Evolutionary conservation across 2,888 invertebrate genomes (phyloP), one percentile per base, ranked within the genome.

Genomic region (Hirudinaria manillensis): DNA sequence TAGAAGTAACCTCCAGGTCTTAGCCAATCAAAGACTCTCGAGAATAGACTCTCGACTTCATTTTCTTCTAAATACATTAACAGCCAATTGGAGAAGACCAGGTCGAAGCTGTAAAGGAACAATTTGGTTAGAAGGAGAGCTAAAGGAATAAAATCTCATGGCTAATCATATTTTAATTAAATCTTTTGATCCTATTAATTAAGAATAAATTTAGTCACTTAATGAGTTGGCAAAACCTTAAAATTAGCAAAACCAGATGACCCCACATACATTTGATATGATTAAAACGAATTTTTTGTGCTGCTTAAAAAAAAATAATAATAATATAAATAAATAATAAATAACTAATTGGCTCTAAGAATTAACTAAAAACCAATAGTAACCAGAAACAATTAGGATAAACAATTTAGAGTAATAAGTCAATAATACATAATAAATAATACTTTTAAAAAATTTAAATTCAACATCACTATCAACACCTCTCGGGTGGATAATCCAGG

Each of bases 51-150:
- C 55, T 84, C 81, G 2, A 86, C 83, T 80, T 88, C 88, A 29
- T 82, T 81, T 78, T 88, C 87, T 34, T 83, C 83, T 76, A 88
- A 80, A 81, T 88, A 88, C 88, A 89, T 89, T 78, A 88, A 83
- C 71, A 88, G 83, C 88, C 88, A 88, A 81, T 88, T 89, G 79
- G 88, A 87, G 83, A 88, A 89, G 29, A 89, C 85, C 72, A 88
- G 78, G 79, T 88, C 88, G 75, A 84, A 84, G 77, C 87, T 87
- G 81, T 21, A 81, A 77, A 21, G 16, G 65, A 27, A 65, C 29
- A 75, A 38, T 34, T 2, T 45, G 10, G 3, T 38, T 34, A 32
- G 32, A n/a, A 61, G 24, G 4, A 29, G 7, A 21, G 51, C 70
- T 6, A 45, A 67, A 24, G 73, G 7, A 3, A 32, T n/a, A 6